Conservation (phyloP, 2,888 invertebrate genomes). For the Scaptomyza flava region DNA sequence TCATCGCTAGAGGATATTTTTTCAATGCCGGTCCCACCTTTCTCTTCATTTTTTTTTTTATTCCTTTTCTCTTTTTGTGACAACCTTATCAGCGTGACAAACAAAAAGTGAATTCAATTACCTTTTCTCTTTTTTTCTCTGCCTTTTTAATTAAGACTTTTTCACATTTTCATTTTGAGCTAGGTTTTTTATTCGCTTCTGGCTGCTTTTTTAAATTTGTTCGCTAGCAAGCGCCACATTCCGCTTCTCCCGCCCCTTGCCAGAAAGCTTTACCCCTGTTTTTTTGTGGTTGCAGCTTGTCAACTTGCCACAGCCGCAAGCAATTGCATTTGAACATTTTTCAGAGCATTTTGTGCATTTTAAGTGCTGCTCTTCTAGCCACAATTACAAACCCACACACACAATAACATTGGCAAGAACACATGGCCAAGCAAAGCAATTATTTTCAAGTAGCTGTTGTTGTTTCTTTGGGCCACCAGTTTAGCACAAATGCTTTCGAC, state of each 20-base stretch:
- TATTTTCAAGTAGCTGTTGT: constrained; percentile 43
- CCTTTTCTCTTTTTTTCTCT: not conserved
- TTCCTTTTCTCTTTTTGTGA: not conserved
- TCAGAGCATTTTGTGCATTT: constrained; percentile 40
- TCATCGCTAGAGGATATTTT: not conserved
- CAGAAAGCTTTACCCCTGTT: not conserved
- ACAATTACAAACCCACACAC: constrained; percentile 32
- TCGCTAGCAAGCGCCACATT: not conserved
- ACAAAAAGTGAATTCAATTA: constrained; percentile 36
- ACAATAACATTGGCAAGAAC: not conserved
- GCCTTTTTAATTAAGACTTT: constrained; percentile 8
- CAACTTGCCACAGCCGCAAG: constrained; percentile 41
- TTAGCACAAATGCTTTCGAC: constrained; percentile 59
- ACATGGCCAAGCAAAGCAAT: constrained; percentile 41
- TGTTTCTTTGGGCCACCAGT: constrained; percentile 41
- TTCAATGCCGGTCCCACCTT: not conserved
- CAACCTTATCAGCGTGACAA: constrained; percentile 7
- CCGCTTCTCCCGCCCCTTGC: not conserved
- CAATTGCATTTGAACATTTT: constrained; percentile 60
- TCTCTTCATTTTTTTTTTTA: not conserved
- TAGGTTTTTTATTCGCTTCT: not conserved
- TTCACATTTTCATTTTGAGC: constrained; percentile 7
- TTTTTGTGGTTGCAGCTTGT: constrained; percentile 36
- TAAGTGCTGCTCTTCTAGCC: constrained; percentile 35
- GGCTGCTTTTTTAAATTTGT: constrained; percentile 5